A percentile compares a stretch with the other conserved stretches of the same genome.
These are phyloP conservation scores for Styela clava DNA, from an alignment of 23 tunicate genomes.

Conservation along the genomic window DNA sequence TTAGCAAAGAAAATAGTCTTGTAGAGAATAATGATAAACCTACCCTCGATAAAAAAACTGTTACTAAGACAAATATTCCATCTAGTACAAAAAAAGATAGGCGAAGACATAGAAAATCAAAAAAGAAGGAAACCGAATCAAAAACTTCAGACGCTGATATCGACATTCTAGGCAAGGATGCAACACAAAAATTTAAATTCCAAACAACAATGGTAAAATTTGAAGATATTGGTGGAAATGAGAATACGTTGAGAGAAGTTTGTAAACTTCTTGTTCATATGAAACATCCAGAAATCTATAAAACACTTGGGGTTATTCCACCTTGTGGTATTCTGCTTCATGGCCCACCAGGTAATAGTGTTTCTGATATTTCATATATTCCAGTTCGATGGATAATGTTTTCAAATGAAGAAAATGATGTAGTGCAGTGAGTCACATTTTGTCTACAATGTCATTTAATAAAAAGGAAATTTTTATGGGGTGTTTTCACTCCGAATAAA, in stretches of 20 bases:
- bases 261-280: constrained; percentile 55
- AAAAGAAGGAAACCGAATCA: neutral
- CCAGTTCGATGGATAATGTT: too few species aligned
- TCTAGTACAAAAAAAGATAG: neutral
- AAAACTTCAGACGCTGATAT: neutral
- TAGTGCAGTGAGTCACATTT: too few species aligned
- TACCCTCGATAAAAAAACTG: neutral
- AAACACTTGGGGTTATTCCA: constrained; percentile 69
- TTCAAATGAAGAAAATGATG: too few species aligned
- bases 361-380: neutral
- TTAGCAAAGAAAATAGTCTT: constrained; percentile 2
- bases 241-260: constrained; percentile 52
- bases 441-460: too few species aligned
- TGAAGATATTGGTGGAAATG: constrained; percentile 72
- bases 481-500: too few species aligned
- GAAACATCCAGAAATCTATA: constrained; percentile 65
- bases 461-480: too few species aligned
- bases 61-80: neutral
- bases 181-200: constrained; percentile 25
- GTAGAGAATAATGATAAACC: neutral
- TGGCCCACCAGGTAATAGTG: constrained; percentile 57
- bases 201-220: constrained; percentile 37
- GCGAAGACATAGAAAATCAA: neutral
- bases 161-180: neutral
- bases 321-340: constrained; percentile 82